These are phyloP conservation scores for Agrotis exclamationis DNA, from an alignment of 2,888 invertebrate species.

Conservation along the genomic window DNA sequence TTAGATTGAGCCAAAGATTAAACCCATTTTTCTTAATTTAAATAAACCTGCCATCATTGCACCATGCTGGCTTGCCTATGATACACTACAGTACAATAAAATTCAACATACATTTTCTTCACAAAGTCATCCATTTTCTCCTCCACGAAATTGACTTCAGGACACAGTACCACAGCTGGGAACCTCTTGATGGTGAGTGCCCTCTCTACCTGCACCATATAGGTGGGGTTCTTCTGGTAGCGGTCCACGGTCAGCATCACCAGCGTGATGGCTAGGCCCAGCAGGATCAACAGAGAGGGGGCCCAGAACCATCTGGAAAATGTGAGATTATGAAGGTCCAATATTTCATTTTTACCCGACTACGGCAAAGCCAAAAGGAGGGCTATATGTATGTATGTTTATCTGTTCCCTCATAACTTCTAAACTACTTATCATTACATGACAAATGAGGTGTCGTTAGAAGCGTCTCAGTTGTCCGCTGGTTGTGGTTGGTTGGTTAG, in stretches of 20 bases:
- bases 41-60: no score
- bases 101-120: slow-evolving; percentile 70
- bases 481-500: no score
- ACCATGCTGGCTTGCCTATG: no score
- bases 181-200: slow-evolving; percentile 61
- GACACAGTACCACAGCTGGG: slow-evolving; percentile 78
- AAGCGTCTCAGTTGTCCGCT: no score
- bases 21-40: no score
- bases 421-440: no score
- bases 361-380: no score
- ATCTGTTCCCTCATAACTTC: no score
- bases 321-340: background rate
- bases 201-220: slow-evolving; percentile 65
- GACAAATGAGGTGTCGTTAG: no score
- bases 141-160: slow-evolving; percentile 72
- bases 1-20: no score
- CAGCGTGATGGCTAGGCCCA: slow-evolving; percentile 68
- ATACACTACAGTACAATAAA: background rate
- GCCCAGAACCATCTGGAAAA: slow-evolving; percentile 74
- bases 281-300: slow-evolving; percentile 66
- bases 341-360: background rate
- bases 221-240: slow-evolving; percentile 76
- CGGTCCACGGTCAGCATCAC: slow-evolving; percentile 67
- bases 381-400: no score
- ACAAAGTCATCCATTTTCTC: slow-evolving; percentile 74